Evolutionary conservation across 2,113 vertebrate genomes (phyloP), one percentile per base, ranked within the genome.

Genomic region (Corythoichthys intestinalis): DNA sequence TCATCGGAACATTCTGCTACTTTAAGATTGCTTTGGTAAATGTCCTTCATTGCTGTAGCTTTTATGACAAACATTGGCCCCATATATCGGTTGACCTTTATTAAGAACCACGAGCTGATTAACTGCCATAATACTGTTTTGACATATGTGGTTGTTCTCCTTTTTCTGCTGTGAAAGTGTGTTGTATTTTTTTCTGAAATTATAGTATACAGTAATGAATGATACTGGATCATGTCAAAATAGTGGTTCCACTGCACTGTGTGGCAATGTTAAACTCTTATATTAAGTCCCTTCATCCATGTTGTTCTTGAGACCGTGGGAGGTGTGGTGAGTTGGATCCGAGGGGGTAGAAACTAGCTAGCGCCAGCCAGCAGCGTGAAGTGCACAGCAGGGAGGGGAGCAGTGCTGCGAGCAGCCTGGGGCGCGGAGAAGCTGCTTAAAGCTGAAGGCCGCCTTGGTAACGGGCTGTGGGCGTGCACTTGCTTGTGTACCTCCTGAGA

Each of bases 391-490:
- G 66, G 56, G 62, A 73, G 62, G 69, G 73, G 72, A 54, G 44
- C 62, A 74, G 78, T 38, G 74, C 57, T 59, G 74, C 73, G 74
- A 76, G 75, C 71, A 41, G 69, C 65, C 28, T n/a, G 63, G 39
- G 58, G 44, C 11, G 46, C 71, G 58, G 41, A 81, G 81, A 80
- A 79, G 80, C 67, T 2, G 78, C 66, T 70, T 76, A 75, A 87
- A 77, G 76, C 72, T 67, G 79, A 63, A 61, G 38, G 85, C 74
- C 79, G 75, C 84, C 87, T 80, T 83, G 83, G 86, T 76, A 87
- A 90, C 88, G 10, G 57, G 52, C 66, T 17, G 83, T 84, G 75
- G 88, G 86, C 65, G 86, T 83, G 72, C 14, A 14, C 74, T 81
- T 67, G 79, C 73, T 82, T 67, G 79, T 61, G 65, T 72, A 80